Conservation (phyloP, 2,797 vertebrate genomes). For the Vireo griseus region DNA sequence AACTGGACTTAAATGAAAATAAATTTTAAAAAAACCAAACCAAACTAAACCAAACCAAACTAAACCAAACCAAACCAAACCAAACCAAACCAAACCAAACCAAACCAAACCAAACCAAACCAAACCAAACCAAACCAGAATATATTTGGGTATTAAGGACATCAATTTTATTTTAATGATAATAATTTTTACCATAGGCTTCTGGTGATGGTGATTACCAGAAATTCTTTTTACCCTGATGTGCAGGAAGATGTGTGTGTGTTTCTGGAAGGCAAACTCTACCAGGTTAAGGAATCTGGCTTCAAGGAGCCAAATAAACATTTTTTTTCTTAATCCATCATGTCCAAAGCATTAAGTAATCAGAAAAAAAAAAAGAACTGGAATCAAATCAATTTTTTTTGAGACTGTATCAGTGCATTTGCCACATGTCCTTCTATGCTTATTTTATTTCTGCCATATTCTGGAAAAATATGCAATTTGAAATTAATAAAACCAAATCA, state of each 20-base stretch:
- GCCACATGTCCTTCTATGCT: background rate
- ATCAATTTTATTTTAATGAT: background rate
- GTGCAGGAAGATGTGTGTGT: background rate
- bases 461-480: background rate
- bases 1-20: background rate
- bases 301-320: background rate
- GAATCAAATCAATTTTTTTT: background rate
- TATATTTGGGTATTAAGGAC: background rate
- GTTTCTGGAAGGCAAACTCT: background rate
- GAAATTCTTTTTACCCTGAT: background rate
- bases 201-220: background rate
- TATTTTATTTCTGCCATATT: background rate
- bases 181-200: background rate
- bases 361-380: background rate
- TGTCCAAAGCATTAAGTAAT: background rate
- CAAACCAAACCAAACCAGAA: background rate
- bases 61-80: too few species aligned
- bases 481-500: background rate
- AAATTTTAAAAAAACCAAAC: background rate
- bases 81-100: too few species aligned
- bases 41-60: too few species aligned
- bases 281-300: background rate
- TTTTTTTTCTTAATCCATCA: background rate
- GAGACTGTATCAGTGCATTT: background rate
- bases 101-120: too few species aligned